phyloP scores from a whole-genome alignment of 2,888 invertebrate species.

The Leptopilina syphax region DNA sequence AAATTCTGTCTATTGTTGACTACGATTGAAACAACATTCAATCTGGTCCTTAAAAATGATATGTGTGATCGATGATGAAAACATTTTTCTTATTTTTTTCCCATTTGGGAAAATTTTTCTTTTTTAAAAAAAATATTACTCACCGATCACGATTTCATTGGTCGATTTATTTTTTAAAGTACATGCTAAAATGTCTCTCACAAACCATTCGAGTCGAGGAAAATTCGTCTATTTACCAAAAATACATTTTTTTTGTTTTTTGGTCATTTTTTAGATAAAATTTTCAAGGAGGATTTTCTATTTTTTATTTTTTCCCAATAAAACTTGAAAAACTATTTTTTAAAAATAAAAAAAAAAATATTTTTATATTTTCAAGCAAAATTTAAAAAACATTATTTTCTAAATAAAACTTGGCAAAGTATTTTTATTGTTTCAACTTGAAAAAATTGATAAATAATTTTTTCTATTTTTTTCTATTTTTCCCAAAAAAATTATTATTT shows the following conservation, averaged over 20 bases:
- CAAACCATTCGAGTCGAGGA: conserved; percentile 23
- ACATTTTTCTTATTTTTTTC: background rate
- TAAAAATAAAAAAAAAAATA: background rate
- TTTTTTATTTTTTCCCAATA: background rate
- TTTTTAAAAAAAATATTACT: too few relatives aligned
- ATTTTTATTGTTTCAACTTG: too few relatives aligned
- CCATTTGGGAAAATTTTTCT: too few relatives aligned
- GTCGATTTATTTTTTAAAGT: conserved; percentile 10
- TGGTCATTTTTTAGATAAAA: conserved; percentile 7
- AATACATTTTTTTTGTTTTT: background rate
- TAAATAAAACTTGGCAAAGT: too few relatives aligned
- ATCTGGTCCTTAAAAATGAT: conserved; percentile 29
- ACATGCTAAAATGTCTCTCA: conserved; percentile 20
- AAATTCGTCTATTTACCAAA: conserved; percentile 17
- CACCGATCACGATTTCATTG: conserved; percentile 35
- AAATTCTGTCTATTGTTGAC: conserved; percentile 17
- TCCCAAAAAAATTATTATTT: background rate
- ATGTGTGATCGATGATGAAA: conserved; percentile 31
- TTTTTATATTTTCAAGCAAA: too few relatives aligned
- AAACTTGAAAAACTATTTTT: background rate
- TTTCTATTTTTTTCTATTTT: background rate
- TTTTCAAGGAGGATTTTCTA: background rate
- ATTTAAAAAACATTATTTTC: too few relatives aligned
- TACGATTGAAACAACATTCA: conserved; percentile 15
- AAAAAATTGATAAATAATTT: background rate